Evolutionary conservation across 2,113 vertebrate genomes (phyloP).

Genomic region (Lepisosteus osseus): DNA sequence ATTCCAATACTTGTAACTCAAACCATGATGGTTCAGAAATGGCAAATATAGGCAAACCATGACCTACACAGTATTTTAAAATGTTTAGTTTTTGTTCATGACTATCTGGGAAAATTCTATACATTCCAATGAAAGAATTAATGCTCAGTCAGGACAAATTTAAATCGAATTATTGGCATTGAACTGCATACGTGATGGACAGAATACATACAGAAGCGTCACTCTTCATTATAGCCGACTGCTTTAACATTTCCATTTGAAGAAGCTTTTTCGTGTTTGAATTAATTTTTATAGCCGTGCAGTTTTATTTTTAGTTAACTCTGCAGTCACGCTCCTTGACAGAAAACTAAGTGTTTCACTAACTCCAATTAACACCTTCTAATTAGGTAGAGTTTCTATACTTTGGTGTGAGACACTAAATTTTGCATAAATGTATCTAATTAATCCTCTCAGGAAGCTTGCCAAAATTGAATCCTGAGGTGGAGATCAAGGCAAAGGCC

Average conservation of each 20-base stretch:
- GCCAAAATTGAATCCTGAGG: slow-evolving; percentile 62
- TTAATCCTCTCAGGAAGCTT: slow-evolving; percentile 81
- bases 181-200: no score
- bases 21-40: no score
- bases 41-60: no score
- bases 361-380: slow-evolving; percentile 98
- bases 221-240: no score
- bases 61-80: no score
- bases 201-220: no score
- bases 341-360: slow-evolving; percentile 87
- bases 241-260: background rate
- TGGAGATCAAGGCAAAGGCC: slow-evolving; percentile 33
- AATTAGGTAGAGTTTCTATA: slow-evolving; percentile 87
- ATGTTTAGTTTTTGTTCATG: no score
- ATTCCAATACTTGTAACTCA: no score
- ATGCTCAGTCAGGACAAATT: background rate
- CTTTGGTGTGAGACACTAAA: slow-evolving; percentile 75
- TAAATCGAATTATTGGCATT: background rate
- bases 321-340: slow-evolving; percentile 85
- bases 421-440: slow-evolving; percentile 75
- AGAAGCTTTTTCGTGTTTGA: slow-evolving; percentile 50
- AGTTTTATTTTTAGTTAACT: slow-evolving; percentile 69
- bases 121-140: no score
- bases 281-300: slow-evolving; percentile 61
- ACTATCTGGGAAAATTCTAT: no score